phyloP scores from a whole-genome alignment of 2,888 invertebrate species.

The Caenorhabditis wallacei region DNA sequence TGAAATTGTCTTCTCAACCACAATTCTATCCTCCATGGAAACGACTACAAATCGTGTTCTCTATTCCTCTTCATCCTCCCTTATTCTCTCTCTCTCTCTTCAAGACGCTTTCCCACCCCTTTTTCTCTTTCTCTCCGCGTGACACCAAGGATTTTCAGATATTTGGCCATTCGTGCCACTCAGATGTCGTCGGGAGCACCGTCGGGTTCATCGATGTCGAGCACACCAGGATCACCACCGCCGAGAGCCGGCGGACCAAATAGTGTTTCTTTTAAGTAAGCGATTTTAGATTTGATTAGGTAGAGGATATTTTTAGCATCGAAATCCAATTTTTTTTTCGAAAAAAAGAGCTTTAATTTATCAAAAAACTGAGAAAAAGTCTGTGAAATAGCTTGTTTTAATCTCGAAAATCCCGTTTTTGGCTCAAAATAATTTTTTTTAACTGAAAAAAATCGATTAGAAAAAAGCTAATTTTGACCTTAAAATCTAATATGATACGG shows the following conservation, averaged over 20 bases:
- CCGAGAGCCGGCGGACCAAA: constrained; percentile 58
- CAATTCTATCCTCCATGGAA: neutral
- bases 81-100: constrained; percentile 15
- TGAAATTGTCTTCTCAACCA: too few relatives aligned
- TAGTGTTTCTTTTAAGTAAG: constrained; percentile 58
- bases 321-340: too few relatives aligned
- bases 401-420: too few relatives aligned
- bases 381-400: too few relatives aligned
- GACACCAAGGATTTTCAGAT: constrained; percentile 22
- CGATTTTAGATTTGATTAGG: neutral
- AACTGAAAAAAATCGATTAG: too few relatives aligned
- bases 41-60: neutral
- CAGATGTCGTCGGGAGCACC: constrained; percentile 65
- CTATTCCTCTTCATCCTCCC: neutral
- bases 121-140: neutral
- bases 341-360: too few relatives aligned
- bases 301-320: too few relatives aligned
- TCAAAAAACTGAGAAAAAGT: too few relatives aligned
- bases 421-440: too few relatives aligned
- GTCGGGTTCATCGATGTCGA: constrained; percentile 65
- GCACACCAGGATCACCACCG: constrained; percentile 58
- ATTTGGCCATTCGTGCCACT: constrained; percentile 53
- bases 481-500: too few relatives aligned
- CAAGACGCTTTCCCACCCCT: constrained; percentile 23
- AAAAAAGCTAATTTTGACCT: too few relatives aligned